phyloP scores from a whole-genome alignment of 2,797 vertebrate species.

The Macropodus opercularis region DNA sequence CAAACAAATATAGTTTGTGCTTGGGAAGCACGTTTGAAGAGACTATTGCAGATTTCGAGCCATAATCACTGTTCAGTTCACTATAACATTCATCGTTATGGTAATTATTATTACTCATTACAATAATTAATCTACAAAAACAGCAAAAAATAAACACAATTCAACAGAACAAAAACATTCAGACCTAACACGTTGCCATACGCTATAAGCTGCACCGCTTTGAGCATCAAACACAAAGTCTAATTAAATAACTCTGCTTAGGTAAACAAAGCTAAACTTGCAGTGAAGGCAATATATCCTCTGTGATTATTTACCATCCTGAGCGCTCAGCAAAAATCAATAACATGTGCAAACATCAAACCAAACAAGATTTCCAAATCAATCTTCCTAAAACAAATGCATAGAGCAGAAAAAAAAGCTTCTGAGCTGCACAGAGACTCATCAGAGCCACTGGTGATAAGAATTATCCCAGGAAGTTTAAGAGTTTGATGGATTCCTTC shows the following conservation, averaged over 20 bases:
- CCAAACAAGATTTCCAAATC: constrained; percentile 72
- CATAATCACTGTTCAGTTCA: too few species aligned
- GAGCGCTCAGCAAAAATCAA: constrained; percentile 76
- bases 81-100: too few species aligned
- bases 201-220: constrained; percentile 32
- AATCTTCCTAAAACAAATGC: constrained; percentile 64
- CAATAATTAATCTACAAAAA: too few species aligned
- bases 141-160: neutral
- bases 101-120: too few species aligned
- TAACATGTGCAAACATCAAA: constrained; percentile 78
- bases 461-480: constrained; percentile 44
- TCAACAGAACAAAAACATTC: constrained; percentile 32
- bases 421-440: constrained; percentile 39
- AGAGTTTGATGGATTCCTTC: constrained; percentile 55
- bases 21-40: too few species aligned
- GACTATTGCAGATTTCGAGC: too few species aligned
- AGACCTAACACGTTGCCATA: constrained; percentile 48
- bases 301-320: constrained; percentile 75
- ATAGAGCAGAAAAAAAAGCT: constrained; percentile 11
- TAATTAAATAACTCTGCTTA: constrained; percentile 70
- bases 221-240: constrained; percentile 60
- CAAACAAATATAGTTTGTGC: too few species aligned
- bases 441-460: constrained; percentile 43
- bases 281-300: constrained; percentile 69
- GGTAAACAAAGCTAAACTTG: constrained; percentile 76